Evolutionary conservation across 2,113 vertebrate species (phyloP), one percentile per base, ranked within the genome.

Genomic region (Megatriorchis doriae): DNA sequence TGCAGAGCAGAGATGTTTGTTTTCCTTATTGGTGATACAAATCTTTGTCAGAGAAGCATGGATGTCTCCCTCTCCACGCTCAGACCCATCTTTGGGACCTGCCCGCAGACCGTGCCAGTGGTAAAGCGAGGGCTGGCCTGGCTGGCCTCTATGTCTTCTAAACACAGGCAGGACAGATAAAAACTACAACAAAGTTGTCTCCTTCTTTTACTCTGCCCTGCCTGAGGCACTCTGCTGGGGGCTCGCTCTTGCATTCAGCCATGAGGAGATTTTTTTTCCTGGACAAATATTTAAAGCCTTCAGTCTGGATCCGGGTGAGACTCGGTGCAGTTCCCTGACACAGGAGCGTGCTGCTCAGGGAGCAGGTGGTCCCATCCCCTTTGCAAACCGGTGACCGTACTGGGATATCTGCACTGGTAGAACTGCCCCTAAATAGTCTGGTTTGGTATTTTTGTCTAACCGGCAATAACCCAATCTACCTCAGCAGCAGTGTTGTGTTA

Each of bases 41-140:
- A 26, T 42, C 55, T 88, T 79, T 43, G 21, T 48, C 80, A 68
- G 71, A 79, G 73, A 3, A 40, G 23, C 6, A 4, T 14, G 20
- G 7, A 7, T 67, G 27, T 43, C 38, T 93, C 32, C 15, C 43
- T 16, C 22, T 47, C 43, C 36, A 9, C 8, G 6, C 7, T 71
- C 70, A 48, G 81, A 55, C 45, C 47, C 38, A 17, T 63, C 15
- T 82, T 75, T 50, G 25, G 29, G n/a, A 75, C 19, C 22, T 29
- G 5, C 42, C 47, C 25, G 38, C 11, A 50, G 47, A 34, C 5
- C 0, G 0, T 77, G 43, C 13, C 26, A 38, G 34, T 1, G 4
- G 27, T 27, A 42, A 78, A 50, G 10, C 18, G 9, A 18, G 56
- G 81, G 34, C 16, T 84, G 53, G 10, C 8, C 47, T 80, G 7